Evolutionary conservation across 2,888 invertebrate species (phyloP).

Genomic region (Asteroscopus sphinx): DNA sequence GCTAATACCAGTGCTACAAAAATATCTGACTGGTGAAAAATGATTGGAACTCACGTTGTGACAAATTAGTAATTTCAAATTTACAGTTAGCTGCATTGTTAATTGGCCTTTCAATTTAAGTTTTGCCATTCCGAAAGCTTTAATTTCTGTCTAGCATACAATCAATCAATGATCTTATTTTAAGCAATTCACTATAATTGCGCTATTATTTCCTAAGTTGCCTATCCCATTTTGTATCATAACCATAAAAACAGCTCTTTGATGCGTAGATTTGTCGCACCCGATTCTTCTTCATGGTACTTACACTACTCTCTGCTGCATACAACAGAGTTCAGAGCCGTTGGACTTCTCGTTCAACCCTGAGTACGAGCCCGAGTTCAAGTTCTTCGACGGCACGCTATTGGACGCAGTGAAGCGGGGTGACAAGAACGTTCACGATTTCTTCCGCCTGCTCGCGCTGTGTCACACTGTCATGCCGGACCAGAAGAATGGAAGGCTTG

Average conservation of each 20-base stretch:
- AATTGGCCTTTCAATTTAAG: too few species aligned
- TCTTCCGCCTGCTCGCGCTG: slow-evolving; percentile 97
- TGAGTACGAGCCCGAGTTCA: slow-evolving; percentile 97
- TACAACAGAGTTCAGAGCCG: slow-evolving; percentile 92
- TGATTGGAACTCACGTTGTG: too few species aligned
- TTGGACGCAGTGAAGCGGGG: slow-evolving; percentile 94
- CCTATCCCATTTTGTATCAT: slow-evolving; percentile 30
- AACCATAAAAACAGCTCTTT: slow-evolving; percentile 8
- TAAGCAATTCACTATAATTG: not conserved
- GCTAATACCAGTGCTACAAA: too few species aligned
- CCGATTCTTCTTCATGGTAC: not conserved
- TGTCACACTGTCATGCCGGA: slow-evolving; percentile 99
- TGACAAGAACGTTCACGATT: slow-evolving; percentile 94
- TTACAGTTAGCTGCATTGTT: too few species aligned
- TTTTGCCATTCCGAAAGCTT: not conserved
- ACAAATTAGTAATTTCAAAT: too few species aligned
- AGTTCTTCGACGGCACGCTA: slow-evolving; percentile 97
- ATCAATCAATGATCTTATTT: not conserved
- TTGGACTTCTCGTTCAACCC: slow-evolving; percentile 98
- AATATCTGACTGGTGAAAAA: too few species aligned
- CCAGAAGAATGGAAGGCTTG: slow-evolving; percentile 94
- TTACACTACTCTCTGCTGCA: slow-evolving; percentile 26
- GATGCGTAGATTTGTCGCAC: slow-evolving; percentile 53
- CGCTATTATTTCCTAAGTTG: slow-evolving; percentile 18
- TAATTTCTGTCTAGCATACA: not conserved